Evolutionary conservation across 2,797 vertebrate genomes (phyloP), one percentile per base, ranked within the genome.

Genomic region (Diceros bicornis): DNA sequence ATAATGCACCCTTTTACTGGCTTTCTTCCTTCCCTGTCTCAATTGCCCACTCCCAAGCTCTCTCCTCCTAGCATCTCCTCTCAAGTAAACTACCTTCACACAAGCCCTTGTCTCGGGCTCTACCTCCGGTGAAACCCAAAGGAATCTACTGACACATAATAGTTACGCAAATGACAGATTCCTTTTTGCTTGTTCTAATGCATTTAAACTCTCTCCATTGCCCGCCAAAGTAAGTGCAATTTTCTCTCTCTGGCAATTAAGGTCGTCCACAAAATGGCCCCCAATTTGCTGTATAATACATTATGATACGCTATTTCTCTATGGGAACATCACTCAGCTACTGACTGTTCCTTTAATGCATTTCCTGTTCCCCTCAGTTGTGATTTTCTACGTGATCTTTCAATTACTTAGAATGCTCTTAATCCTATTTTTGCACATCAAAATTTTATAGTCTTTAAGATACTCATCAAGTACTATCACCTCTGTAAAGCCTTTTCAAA

Each of bases 191-290:
- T 82, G 20, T 75, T 92, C 52, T 69, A 44, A 92, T 0, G 50
- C 75, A 37, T 87, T 85, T 84, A 52, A 96, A 78, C 32, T 62
- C 21, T 69, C 50, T 34, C 74, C n/a, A 41, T 78, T 66, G 83
- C 50, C 52, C 57, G 55, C 69, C 41, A 23, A 72, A 93, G 75
- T 68, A 90, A 84, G 64, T 68, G 34, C 59, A 59, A 90, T 96
- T 89, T 94, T 89, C 59, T 77, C 72, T 85, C 89, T 59, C 62
- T 68, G 59, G n/a, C 52, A 57, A 82, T 75, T 83, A 97, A 93
- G 89, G 94, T 90, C 94, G 96, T 91, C 57, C 17, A 85, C 47
- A 62, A 82, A 97, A 96, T 95, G 84, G 25, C 52, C 32, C 62
- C 79, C 82, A 12, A 21, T 90, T 94, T 85, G 94, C 32, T 55